Base-by-base conservation (phyloP, 92 coral and sea anemone genomes). In the Pocillopora meandrina region DNA sequence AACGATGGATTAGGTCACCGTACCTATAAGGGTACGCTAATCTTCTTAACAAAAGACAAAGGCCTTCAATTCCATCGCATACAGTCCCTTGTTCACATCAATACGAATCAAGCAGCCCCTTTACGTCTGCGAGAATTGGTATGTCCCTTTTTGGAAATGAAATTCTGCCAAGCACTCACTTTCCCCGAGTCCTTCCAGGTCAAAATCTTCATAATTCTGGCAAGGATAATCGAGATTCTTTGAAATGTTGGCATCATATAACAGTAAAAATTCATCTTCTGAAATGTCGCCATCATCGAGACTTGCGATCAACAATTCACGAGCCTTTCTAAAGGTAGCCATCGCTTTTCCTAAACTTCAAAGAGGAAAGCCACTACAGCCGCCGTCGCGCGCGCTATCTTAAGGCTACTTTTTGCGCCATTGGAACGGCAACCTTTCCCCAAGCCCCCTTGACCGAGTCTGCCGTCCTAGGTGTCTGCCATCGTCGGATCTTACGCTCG, bases 401-500 rank as follows among this genome's bases (percentile, higher is more conserved):
- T 73, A 73, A 73, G n/a, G 77, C 61, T 73, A 73, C n/a, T 73
- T 42, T 81, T 67, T 36, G 73, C 60, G 75, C 74, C 61, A 62
- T 56, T 80, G 84, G 78, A 69, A 58, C 49, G 78, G 85, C 85
- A 16, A 70, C n/a, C 64, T 70, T 42, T 82, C 59, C 80, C 80
- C 80, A 75, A 47, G 21, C 80, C 80, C n/a, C 80, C 80, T 75
- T 64, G 67, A 47, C 80, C 71, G 35, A 35, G 80, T 75, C n/a
- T 75, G 70, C 80, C 80, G 71, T 75, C 80, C 59, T 11, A 75
- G 80, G 7, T 42, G 49, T 42, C 49, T 42, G 49, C 49, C 49
- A 7, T 42, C 49, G 49, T 42, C 49, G 49, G 49, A 42, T 42
- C 49, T 42, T 42, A 42, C 3, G 49, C 5, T 42, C 49, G 0